phyloP scores from a whole-genome alignment of 2,113 vertebrate species.

The Megaptera novaeangliae region DNA sequence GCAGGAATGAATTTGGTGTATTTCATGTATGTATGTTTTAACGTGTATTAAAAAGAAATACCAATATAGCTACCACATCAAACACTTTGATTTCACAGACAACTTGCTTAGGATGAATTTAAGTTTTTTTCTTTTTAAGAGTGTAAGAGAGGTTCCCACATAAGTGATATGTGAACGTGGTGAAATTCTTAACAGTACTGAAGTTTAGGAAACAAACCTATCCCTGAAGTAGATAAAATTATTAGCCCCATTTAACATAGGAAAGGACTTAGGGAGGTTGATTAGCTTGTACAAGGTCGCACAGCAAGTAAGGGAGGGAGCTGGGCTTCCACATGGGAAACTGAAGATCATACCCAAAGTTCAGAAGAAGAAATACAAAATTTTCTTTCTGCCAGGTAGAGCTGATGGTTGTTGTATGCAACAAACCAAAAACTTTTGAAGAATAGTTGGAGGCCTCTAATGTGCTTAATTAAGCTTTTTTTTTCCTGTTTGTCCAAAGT shows the following conservation, averaged over 20 bases:
- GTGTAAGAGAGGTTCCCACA: not conserved
- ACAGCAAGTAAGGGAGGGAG: not conserved
- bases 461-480: slow-evolving; percentile 53
- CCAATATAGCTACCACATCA: not conserved
- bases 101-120: slow-evolving; percentile 2
- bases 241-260: not conserved
- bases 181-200: not conserved
- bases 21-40: slow-evolving; percentile 11
- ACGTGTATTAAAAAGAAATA: slow-evolving; percentile 15
- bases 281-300: not conserved
- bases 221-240: slow-evolving; percentile 4
- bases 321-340: not conserved
- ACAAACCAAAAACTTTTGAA: slow-evolving; percentile 48
- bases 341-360: not conserved
- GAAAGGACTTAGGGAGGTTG: not conserved
- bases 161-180: not conserved
- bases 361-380: not conserved
- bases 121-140: not conserved
- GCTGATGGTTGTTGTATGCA: not conserved
- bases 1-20: not conserved
- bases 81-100: slow-evolving; percentile 18
- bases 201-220: slow-evolving; percentile 12
- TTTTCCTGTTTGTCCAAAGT: slow-evolving; percentile 6
- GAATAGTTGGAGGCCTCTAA: slow-evolving; percentile 6
- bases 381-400: slow-evolving; percentile 26